Percentiles rank a stretch among this genome's conserved stretches.
Conservation (phyloP, 2,797 vertebrate genomes). For the Coranthus polyacanthus region DNA sequence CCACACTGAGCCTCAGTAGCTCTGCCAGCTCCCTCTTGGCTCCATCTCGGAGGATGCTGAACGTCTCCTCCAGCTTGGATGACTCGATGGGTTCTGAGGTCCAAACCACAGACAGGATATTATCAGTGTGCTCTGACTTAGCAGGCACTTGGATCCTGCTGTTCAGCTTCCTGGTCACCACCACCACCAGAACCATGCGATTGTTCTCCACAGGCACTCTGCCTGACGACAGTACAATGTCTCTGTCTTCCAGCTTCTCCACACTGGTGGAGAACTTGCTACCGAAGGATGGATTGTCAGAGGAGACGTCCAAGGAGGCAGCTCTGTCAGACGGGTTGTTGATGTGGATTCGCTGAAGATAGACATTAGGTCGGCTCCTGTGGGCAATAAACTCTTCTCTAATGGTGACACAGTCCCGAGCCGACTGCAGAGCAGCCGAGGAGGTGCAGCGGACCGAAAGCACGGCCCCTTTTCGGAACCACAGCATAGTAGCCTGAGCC, state of each 20-base stretch:
- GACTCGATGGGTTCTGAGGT: constrained; percentile 86
- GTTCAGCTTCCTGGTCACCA: constrained; percentile 88
- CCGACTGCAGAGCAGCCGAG: constrained; percentile 50
- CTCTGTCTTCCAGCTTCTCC: constrained; percentile 90
- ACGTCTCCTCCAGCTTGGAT: constrained; percentile 87
- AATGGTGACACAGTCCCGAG: constrained; percentile 88
- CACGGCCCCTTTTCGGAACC: constrained; percentile 90
- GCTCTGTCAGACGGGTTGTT: constrained; percentile 89
- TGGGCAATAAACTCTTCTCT: constrained; percentile 94
- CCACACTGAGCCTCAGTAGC: constrained; percentile 85
- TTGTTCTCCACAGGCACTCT: constrained; percentile 84
- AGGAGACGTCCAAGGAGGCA: constrained; percentile 83
- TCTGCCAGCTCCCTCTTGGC: constrained; percentile 92
- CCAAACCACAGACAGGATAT: constrained; percentile 89
- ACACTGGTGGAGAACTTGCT: constrained; percentile 84
- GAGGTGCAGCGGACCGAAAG: constrained; percentile 88
- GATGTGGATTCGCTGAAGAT: constrained; percentile 90
- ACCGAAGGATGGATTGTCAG: constrained; percentile 70
- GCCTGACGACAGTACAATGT: constrained; percentile 89
- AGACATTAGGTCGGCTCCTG: constrained; percentile 90
- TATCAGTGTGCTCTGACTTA: constrained; percentile 89
- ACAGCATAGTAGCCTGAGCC: constrained; percentile 83
- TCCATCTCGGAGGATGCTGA: constrained; percentile 84
- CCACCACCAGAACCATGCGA: constrained; percentile 88
- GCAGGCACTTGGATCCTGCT: constrained; percentile 88